Base-by-base conservation (phyloP, 2,113 vertebrate genomes). In the Bagarius yarrelli region DNA sequence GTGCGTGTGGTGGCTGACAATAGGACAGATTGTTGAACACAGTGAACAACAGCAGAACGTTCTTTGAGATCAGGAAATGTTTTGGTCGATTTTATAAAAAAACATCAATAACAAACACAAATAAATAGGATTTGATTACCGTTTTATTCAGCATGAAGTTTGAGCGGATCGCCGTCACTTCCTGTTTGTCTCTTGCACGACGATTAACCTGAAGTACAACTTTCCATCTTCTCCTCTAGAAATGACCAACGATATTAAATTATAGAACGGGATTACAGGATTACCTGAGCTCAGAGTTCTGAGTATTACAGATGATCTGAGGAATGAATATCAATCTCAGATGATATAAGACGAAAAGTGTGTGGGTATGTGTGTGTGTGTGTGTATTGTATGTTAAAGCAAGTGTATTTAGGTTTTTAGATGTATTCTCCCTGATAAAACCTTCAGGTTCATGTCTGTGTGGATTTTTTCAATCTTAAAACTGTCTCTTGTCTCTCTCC, bases 21-120 rank as follows among this genome's bases (percentile, higher is more conserved):
- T 50, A 23, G 23, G 85, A 86, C 70, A 56, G 78, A 79, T 79
- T 77, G 76, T 76, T 70, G 4, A 27, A 27, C 25, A 63, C 16
- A 34, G 32, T 5, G 9, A n/a, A n/a, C n/a, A n/a, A n/a, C n/a
- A n/a, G n/a, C n/a, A n/a, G 57, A 27, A 27, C 25, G 13, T 60
- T 60, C 14, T 57, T 57, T n/a, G 14, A 14, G 27, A 15, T 61
- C 57, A 60, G n/a, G 57, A 27, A 15, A 27, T 60, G 56, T 25
- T 59, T 57, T 59, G 11, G 56, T 59, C 12, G 23, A 23, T 8
- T 21, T 21, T 2, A 56, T 23, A 56, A 21, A 56, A 56, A 23
- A 56, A 23, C 19, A 23, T 23, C 1, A 23, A 9, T 23, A 57
- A 9, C 21, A 23, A 1, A 5, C 2, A 23, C 21, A 9, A 8